Evolutionary conservation across 2,797 vertebrate genomes (phyloP).

Genomic region (Buphagus erythrorhynchus): DNA sequence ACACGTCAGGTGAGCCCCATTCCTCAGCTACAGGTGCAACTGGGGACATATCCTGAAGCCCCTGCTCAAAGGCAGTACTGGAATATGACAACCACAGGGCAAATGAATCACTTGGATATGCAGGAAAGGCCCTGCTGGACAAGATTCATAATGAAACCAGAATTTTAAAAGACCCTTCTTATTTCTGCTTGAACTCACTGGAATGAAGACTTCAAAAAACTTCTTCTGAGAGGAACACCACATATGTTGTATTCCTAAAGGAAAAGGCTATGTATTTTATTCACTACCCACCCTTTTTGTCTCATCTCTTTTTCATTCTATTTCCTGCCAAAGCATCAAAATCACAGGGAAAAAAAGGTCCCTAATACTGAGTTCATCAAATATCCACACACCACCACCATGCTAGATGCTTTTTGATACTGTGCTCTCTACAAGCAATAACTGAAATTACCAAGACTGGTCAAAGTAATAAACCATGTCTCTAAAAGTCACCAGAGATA

Average conservation of each 20-base stretch:
- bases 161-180: not conserved
- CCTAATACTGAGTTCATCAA: not conserved
- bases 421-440: not conserved
- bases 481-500: not conserved
- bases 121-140: not conserved
- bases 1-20: not conserved
- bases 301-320: not conserved
- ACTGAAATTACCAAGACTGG: not conserved
- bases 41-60: not conserved
- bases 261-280: not conserved
- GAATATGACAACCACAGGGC: fast-evolving
- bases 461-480: not conserved
- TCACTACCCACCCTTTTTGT: not conserved
- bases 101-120: fast-evolving
- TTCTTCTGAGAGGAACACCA: not conserved
- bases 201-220: not conserved
- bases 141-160: not conserved
- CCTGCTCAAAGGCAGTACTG: not conserved
- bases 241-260: fast-evolving
- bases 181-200: not conserved
- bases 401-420: not conserved
- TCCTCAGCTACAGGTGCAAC: not conserved
- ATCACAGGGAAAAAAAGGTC: not conserved
- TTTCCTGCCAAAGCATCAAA: not conserved
- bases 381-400: not conserved